Evolutionary conservation across 2,113 vertebrate genomes (phyloP).

Genomic region (Typhlomys cinereus): DNA sequence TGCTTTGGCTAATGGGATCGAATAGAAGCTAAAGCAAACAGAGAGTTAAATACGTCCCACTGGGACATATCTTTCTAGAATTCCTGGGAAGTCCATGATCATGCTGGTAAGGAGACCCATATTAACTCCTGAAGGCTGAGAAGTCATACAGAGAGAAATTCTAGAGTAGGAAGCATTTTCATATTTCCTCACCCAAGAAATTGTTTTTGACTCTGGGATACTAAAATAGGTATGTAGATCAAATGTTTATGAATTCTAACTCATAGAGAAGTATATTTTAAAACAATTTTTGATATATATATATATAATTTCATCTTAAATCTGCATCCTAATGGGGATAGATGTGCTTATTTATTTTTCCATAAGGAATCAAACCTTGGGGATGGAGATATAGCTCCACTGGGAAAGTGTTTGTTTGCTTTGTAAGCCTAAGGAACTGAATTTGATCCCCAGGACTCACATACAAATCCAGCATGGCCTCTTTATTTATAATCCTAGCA

Average conservation of each 20-base stretch:
- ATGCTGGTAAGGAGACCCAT: background rate
- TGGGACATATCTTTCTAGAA: background rate
- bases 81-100: background rate
- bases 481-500: background rate
- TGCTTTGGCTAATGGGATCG: conserved; percentile 15
- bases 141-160: background rate
- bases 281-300: background rate
- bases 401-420: background rate
- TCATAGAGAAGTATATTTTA: background rate
- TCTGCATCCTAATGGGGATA: background rate
- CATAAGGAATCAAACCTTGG: background rate
- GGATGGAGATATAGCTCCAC: background rate
- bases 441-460: background rate
- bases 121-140: background rate
- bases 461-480: background rate
- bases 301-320: background rate
- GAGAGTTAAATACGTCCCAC: background rate
- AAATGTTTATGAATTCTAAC: background rate
- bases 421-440: background rate
- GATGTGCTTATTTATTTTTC: background rate
- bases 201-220: no score
- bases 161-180: background rate
- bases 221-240: background rate
- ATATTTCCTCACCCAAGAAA: background rate
- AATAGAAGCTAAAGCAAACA: background rate